Conservation (phyloP, 23 tunicate species). For the Trididemnum miniatum region DNA sequence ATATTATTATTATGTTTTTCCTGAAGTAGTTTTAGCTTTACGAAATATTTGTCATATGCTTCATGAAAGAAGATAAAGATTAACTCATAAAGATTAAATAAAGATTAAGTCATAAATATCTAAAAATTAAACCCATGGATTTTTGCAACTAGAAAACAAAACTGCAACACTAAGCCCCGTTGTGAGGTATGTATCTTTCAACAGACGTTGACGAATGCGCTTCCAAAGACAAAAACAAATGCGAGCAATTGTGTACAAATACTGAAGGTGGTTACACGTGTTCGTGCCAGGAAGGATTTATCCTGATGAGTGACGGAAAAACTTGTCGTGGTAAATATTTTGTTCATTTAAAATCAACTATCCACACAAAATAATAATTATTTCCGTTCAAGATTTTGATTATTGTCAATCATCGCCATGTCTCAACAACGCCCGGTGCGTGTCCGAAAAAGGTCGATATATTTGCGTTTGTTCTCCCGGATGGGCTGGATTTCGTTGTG, state of each 20-base stretch:
- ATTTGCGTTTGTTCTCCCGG: slow-evolving; percentile 38
- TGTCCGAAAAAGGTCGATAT: slow-evolving; percentile 33
- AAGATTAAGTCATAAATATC: too few relatives aligned
- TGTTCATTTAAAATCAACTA: too few relatives aligned
- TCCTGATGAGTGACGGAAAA: slow-evolving; percentile 19
- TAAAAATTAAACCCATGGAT: too few relatives aligned
- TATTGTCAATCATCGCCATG: slow-evolving; percentile 54
- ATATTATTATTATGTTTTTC: too few relatives aligned
- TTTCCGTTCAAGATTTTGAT: slow-evolving; percentile 64
- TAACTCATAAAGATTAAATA: too few relatives aligned
- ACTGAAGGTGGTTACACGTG: slow-evolving; percentile 50
- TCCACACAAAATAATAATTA: too few relatives aligned
- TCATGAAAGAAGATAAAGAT: too few relatives aligned
- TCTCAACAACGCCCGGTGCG: slow-evolving; percentile 41
- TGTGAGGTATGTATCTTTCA: too few relatives aligned
- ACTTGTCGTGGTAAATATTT: slow-evolving; percentile 41
- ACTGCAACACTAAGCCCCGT: too few relatives aligned
- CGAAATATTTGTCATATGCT: too few relatives aligned
- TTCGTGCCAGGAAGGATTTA: slow-evolving; percentile 41
- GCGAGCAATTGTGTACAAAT: slow-evolving; percentile 50
- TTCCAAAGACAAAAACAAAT: neutral
- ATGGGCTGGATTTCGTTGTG: slow-evolving; percentile 50
- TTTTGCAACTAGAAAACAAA: too few relatives aligned
- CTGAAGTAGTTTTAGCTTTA: too few relatives aligned
- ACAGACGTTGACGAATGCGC: slow-evolving; percentile 33